Evolutionary conservation across 2,797 vertebrate species (phyloP), one percentile per base, ranked within the genome.

Genomic region (Cyclura pinguis): DNA sequence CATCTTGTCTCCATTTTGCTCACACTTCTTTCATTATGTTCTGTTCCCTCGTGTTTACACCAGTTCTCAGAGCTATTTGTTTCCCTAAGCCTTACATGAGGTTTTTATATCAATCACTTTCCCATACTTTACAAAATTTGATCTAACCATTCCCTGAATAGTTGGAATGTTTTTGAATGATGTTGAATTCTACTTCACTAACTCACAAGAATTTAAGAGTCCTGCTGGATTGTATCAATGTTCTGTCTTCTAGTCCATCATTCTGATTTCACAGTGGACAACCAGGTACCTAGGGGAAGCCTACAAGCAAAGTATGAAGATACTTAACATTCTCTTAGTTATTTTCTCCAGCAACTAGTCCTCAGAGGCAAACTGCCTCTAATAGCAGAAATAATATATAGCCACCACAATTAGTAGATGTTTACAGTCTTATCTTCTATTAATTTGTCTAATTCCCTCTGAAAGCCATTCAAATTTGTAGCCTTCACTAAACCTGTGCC

Each of bases 101-200:
- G 1, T 18, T 38, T 74, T 69, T 4, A n/a, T n/a, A 13, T 32
- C 69, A 72, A 4, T 72, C 10, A 72, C 10, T 72, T n/a, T 72
- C 69, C 69, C 18, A 18, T 59, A 20, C 59, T 59, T 59, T 59
- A 59, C 59, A 69, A 85, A 42, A 35, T 35, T 1, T 27, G 7
- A 32, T 12, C n/a, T 1, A 10, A 32, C 72, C 47, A 73, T 52
- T 55, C 84, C 52, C 47, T n/a, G n/a, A 72, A 24, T 50, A 35
- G 67, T 50, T 50, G 67, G 84, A 35, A 73, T 85, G 47, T 72
- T 85, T 47, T 67, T 55, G 84, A 22, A 85, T 32, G n/a, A 85
- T 69, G 64, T 85, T 81, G 42, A 22, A 50, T 84, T 62, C 42
- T 42, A 50, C 2, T 32, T 50, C 18, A 69, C 50, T 38, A 72